Evolutionary conservation across 53 echinoderm and acorn worm species (phyloP).

Genomic region (Antedon mediterranea): DNA sequence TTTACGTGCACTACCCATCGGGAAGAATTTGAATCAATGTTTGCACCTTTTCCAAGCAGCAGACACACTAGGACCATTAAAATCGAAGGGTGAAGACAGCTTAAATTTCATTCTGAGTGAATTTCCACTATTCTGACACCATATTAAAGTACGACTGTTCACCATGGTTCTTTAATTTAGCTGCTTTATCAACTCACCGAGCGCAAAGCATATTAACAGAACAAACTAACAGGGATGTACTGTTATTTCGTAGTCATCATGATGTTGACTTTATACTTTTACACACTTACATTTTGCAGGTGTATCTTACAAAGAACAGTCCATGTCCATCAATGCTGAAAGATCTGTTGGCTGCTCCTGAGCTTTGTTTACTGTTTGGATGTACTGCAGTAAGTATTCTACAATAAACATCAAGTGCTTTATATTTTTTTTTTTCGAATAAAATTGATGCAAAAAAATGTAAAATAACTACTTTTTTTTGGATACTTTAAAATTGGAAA

Average conservation of each 20-base stretch:
- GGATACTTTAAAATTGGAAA: too few species aligned
- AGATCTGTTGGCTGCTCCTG: constrained; percentile 56
- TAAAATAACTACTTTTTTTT: too few species aligned
- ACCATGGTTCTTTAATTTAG: too few species aligned
- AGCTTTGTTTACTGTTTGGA: constrained; percentile 42
- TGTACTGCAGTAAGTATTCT: constrained; percentile 47
- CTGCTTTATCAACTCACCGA: too few species aligned
- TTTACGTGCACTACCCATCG: not conserved
- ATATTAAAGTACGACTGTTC: too few species aligned
- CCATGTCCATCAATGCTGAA: constrained; percentile 81
- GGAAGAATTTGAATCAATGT: not conserved
- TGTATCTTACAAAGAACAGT: constrained; percentile 48
- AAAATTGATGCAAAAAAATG: too few species aligned
- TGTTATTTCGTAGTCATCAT: too few species aligned
- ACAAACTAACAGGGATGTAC: too few species aligned
- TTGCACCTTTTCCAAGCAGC: not conserved
- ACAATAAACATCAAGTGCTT: not conserved
- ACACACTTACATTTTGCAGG: constrained; percentile 29
- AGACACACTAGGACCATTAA: not conserved
- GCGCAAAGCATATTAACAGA: too few species aligned
- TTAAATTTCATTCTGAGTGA: not conserved
- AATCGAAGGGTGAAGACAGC: not conserved
- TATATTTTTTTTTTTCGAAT: too few species aligned
- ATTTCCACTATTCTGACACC: too few species aligned
- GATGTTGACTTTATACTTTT: too few species aligned